These are phyloP conservation scores for Beroe forskalii DNA, from an alignment of 37 sponge, comb jelly and placozoan species.

Conservation along the genomic window DNA sequence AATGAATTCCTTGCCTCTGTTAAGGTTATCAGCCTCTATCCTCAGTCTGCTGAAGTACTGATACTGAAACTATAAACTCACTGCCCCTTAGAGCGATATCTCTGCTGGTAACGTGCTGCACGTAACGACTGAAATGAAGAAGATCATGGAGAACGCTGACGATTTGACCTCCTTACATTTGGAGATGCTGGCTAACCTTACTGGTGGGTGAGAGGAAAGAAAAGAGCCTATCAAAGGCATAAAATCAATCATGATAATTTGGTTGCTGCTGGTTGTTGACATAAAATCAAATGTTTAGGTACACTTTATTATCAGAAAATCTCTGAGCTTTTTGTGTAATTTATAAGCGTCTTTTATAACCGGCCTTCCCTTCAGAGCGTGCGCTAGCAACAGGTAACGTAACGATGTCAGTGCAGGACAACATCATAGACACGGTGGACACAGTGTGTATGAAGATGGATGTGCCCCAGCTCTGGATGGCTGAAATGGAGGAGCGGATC, in stretches of 20 bases:
- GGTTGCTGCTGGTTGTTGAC: no score
- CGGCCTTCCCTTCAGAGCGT: slow-evolving; percentile 3
- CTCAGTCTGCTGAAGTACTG: no score
- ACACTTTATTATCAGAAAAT: no score
- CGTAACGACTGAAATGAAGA: slow-evolving; percentile 5
- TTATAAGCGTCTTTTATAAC: no score
- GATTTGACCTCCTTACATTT: neutral
- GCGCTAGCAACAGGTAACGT: slow-evolving; percentile 25
- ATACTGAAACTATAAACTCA: no score
- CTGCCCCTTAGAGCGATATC: neutral
- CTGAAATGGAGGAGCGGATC: neutral
- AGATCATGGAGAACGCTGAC: slow-evolving; percentile 18
- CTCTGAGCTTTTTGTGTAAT: no score
- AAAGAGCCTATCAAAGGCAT: no score
- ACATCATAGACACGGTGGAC: slow-evolving; percentile 35
- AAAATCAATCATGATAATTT: no score
- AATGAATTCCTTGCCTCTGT: no score
- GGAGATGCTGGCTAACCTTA: slow-evolving; percentile 12
- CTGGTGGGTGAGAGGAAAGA: no score
- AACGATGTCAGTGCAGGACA: slow-evolving; percentile 10
- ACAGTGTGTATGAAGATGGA: neutral
- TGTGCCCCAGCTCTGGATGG: neutral
- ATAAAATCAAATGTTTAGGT: no score
- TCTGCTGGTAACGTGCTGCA: slow-evolving; percentile 18
- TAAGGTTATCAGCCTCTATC: no score